Base-by-base conservation (phyloP, 92 coral and sea anemone genomes). In the Zoanthus solanderi region DNA sequence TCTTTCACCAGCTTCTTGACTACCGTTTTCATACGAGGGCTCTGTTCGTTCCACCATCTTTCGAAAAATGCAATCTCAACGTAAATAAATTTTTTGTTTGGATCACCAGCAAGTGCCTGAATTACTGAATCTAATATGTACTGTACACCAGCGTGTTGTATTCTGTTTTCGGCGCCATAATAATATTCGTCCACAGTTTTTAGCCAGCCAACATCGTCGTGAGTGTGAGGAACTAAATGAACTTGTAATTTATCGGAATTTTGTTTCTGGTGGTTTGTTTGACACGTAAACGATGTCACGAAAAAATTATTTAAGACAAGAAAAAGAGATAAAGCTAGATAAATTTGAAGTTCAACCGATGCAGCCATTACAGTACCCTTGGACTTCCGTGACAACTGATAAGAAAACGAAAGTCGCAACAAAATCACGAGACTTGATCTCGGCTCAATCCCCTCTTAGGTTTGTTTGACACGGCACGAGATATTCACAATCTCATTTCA, bases 41-140 rank as follows among this genome's bases (percentile, higher is more conserved):
- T 87, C 78, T 93, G 96, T 47, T 93, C 92, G 54, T 91, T 91
- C 98, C 98, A 96, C 98, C 98, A 96, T 44, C 98, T 92, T 86
- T 94, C 93, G 81, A 96, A 96, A 82, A 94, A 96, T 18, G 98
- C 98, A 11, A 96, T 96, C 42, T 34, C 42, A 1, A 34, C 42
- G 42, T 34, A 34, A 34, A 34, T 34, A 34, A 34, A 34, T 34
- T 90, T 92, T 54, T 91, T 96, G 0, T 29, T 71, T 2, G 93
- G 96, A 65, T 96, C 93, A 16, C 95, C 93, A 75, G 57, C 79
- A 66, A 96, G 80, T 47, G 94, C 98, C 28, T 96, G 98, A 61
- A 96, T 95, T 32, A 96, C 98, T 3, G 98, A 94, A 52, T 96
- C 98, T 31, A 96, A 84, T 71, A 96, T 96, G 53, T 96, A 96